Evolutionary conservation across 2,797 vertebrate genomes (phyloP), one percentile per base, ranked within the genome.

Genomic region (Lophius americanus): DNA sequence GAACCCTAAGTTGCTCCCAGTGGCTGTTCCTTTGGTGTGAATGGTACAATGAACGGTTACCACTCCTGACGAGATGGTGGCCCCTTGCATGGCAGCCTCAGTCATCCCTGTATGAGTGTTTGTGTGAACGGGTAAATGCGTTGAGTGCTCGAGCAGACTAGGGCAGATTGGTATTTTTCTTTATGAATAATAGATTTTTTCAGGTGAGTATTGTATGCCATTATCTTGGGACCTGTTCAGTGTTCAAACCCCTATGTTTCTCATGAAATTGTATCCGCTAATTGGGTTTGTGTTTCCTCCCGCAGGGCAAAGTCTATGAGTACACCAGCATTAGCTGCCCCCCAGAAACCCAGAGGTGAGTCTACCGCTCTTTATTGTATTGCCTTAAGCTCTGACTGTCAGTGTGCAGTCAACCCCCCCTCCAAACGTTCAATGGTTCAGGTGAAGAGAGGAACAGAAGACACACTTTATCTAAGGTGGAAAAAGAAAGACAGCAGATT

Each of bases 401-500:
- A 64, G 36, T 36, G 9, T 4, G 3, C 35, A 12, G 5, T 23
- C 5, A 37, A 48, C 83, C 60, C 85, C 9, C 13, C 14, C 2
- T 0, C 2, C 0, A 33, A 10, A 35, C 8, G 36, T 35, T 46
- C 32, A 38, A 53, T 49, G 64, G 14, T 76, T 14, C 71, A 86
- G 87, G 75, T 53, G 87, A 90, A 61, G 70, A 68, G 56, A 81
- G 60, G 50, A 90, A 93, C 87, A 88, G 94, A 91, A 86, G 92
- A 89, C 91, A 86, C 6, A 38, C 64, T 0, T 53, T 89, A 3
- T 96, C 95, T 1, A 91, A 89, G 36, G 94, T 92, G 2, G 97
- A 99, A 86, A 11, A 90, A 53, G 96, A 99, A 33, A 93, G 98
- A 73, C 95, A 95, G 76, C 95, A 93, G 81, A 98, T 99, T 86